Evolutionary conservation across 1,140 invertebrate genomes (phyloP).

Genomic region (Colletes gigas): DNA sequence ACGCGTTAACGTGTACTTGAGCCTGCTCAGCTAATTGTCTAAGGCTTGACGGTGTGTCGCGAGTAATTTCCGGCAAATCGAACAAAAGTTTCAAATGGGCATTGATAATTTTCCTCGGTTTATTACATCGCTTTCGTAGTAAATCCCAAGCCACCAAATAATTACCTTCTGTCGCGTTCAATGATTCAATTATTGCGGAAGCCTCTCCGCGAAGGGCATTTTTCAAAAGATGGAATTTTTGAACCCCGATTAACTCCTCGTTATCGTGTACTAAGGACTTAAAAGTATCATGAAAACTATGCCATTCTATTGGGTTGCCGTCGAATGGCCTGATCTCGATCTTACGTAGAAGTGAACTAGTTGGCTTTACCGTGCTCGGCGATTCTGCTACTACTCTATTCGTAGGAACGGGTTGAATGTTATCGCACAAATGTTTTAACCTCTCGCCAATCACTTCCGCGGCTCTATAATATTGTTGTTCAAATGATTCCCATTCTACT

Average conservation of each 20-base stretch:
- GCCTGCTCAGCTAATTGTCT: background rate
- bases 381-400: too few relatives aligned
- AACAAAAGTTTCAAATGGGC: background rate
- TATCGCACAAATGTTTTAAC: too few relatives aligned
- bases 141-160: background rate
- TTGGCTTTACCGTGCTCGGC: too few relatives aligned
- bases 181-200: background rate
- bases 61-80: background rate
- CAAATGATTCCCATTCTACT: too few relatives aligned
- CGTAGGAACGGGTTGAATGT: too few relatives aligned
- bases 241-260: background rate
- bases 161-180: background rate
- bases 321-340: background rate
- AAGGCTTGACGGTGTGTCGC: background rate
- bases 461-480: too few relatives aligned
- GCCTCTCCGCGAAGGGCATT: background rate
- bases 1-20: background rate
- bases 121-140: background rate
- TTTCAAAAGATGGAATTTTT: constrained; percentile 11
- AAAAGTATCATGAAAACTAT: background rate
- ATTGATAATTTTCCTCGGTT: background rate
- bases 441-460: too few relatives aligned
- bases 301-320: background rate
- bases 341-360: too few relatives aligned
- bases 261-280: constrained; percentile 1